Evolutionary conservation across 2,797 vertebrate species (phyloP).

Genomic region (Sparidentex hasta): DNA sequence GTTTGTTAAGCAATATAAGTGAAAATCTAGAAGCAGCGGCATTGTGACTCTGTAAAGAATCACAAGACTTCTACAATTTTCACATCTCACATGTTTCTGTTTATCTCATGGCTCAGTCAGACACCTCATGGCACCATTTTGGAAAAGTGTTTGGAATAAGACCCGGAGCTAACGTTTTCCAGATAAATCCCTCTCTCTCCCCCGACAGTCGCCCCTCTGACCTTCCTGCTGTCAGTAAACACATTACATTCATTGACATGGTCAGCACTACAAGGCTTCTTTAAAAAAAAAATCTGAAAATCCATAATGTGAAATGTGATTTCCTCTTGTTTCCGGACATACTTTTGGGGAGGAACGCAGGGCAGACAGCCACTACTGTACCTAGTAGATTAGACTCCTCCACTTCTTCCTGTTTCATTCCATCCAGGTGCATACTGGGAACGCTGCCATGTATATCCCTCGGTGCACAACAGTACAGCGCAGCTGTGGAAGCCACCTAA

Average conservation of each 20-base stretch:
- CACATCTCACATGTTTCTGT: conserved; percentile 39
- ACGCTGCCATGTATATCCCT: conserved; percentile 79
- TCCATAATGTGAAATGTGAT: conserved; percentile 61
- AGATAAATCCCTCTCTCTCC: conserved; percentile 45
- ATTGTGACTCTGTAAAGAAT: conserved; percentile 20
- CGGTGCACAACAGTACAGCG: conserved; percentile 77
- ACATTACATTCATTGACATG: conserved; percentile 33
- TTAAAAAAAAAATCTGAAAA: conserved; percentile 54
- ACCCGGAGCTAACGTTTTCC: conserved; percentile 53
- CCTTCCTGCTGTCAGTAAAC: conserved; percentile 49
- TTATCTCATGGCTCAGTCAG: conserved; percentile 36
- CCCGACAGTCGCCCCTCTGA: conserved; percentile 20
- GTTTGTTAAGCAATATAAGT: conserved; percentile 25
- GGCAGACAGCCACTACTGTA: conserved; percentile 64
- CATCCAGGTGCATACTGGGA: conserved; percentile 84
- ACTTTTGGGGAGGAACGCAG: conserved; percentile 54
- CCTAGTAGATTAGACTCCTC: conserved; percentile 75
- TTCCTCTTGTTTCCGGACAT: conserved; percentile 66
- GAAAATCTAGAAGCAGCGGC: conserved; percentile 26
- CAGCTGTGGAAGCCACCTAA: conserved; percentile 85
- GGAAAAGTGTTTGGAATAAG: conserved; percentile 33
- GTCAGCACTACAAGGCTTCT: conserved; percentile 27
- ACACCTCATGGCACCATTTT: conserved; percentile 38
- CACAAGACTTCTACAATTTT: conserved; percentile 30
- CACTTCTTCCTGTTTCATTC: conserved; percentile 77